These are phyloP conservation scores for Tachystola acroxantha DNA, from an alignment of 2,888 invertebrate genomes.

Conservation along the genomic window DNA sequence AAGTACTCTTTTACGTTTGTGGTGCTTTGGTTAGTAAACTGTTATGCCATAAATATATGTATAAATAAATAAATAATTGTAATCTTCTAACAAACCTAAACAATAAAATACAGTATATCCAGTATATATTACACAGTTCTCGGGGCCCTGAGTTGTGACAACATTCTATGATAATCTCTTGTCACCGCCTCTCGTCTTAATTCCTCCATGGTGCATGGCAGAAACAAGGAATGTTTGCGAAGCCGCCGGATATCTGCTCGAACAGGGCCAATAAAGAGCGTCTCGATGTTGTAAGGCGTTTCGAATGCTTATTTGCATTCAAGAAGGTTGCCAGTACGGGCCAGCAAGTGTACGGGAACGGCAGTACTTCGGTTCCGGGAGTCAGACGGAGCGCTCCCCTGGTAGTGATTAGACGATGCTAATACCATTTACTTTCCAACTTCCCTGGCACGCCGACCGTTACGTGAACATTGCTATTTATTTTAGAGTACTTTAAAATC, in stretches of 20 bases:
- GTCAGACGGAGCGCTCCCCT: constrained; percentile 65
- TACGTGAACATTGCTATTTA: constrained; percentile 65
- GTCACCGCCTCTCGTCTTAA: too few species aligned
- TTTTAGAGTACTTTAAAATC: constrained; percentile 63
- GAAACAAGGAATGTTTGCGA: constrained; percentile 12
- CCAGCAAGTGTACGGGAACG: constrained; percentile 65
- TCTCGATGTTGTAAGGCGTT: constrained; percentile 70
- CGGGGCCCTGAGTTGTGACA: too few species aligned
- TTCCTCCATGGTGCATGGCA: constrained; percentile 31
- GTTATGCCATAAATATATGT: too few species aligned
- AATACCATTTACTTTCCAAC: constrained; percentile 76
- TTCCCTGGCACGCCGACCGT: constrained; percentile 69
- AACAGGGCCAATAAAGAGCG: constrained; percentile 69
- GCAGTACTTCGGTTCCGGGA: constrained; percentile 40
- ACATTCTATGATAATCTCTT: too few species aligned
- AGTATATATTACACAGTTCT: too few species aligned
- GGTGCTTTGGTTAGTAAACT: too few species aligned
- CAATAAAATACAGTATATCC: too few species aligned
- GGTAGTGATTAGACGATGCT: constrained; percentile 75
- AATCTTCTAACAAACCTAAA: too few species aligned
- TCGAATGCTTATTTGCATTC: constrained; percentile 75
- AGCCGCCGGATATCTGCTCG: constrained; percentile 52
- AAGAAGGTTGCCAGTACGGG: constrained; percentile 64
- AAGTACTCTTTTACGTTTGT: too few species aligned
- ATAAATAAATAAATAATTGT: too few species aligned